Evolutionary conservation across 2,888 invertebrate species (phyloP).

Genomic region (Gymnosoma rotundatum): DNA sequence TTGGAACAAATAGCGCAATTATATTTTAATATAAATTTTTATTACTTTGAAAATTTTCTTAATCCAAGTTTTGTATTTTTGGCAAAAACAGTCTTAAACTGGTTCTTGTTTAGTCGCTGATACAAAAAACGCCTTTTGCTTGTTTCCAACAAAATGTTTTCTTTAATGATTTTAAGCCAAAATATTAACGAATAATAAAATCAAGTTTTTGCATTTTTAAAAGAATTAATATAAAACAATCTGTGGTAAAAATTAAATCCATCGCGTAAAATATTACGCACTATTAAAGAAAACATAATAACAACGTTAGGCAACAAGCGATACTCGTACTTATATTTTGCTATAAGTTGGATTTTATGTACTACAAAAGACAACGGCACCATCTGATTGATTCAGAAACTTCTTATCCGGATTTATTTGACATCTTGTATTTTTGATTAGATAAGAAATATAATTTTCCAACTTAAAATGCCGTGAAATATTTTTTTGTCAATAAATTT

Average conservation of each 20-base stretch:
- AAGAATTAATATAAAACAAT: not conserved
- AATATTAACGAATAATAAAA: not conserved
- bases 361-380: no score
- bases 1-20: not conserved
- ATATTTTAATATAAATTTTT: conserved; percentile 7
- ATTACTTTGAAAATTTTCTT: not conserved
- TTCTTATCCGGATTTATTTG: no score
- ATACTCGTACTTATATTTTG: not conserved
- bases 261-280: conserved; percentile 2
- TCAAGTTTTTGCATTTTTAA: not conserved
- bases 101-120: not conserved
- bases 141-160: conserved; percentile 10
- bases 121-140: conserved; percentile 61
- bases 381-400: no score
- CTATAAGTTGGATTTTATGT: no score
- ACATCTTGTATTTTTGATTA: no score
- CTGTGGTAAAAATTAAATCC: not conserved
- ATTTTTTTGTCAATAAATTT: no score
- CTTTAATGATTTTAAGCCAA: conserved; percentile 7
- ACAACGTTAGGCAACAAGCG: not conserved
- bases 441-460: no score
- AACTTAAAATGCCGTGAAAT: no score
- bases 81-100: not conserved
- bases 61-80: conserved; percentile 9
- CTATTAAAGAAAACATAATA: not conserved